These are phyloP conservation scores for Micrastur ruficollis DNA, from an alignment of 2,797 vertebrate species.

Conservation along the genomic window DNA sequence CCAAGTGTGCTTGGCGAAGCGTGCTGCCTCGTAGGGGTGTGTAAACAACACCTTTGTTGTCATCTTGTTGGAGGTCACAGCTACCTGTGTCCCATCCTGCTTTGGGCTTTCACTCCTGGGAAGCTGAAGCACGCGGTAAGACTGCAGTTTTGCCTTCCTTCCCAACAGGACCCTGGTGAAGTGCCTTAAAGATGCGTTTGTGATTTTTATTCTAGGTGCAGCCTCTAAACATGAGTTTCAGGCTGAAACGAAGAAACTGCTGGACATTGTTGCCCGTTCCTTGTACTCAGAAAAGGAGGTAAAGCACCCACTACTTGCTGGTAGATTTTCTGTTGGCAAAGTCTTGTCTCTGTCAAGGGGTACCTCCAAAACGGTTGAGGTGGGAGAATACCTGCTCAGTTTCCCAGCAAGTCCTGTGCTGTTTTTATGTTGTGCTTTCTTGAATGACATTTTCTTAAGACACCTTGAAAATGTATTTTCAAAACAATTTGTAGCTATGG, in stretches of 20 bases:
- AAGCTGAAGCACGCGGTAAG: neutral
- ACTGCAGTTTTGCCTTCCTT: neutral
- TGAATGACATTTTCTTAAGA: neutral
- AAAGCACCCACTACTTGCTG: neutral
- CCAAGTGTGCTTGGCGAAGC: neutral
- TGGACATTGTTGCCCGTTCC: slow-evolving; percentile 94
- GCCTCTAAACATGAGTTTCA: slow-evolving; percentile 92
- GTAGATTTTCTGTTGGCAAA: neutral
- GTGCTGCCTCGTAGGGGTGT: neutral
- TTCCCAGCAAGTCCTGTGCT: neutral
- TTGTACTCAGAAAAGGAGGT: slow-evolving; percentile 98
- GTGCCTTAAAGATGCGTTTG: neutral
- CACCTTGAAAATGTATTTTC: neutral
- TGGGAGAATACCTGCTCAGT: neutral
- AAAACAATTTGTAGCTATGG: neutral
- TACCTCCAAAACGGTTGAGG: neutral
- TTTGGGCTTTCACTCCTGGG: neutral
- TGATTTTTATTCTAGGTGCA: slow-evolving; percentile 76
- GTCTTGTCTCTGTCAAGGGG: neutral
- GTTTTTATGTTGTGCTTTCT: neutral
- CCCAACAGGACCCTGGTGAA: neutral
- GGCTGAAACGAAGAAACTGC: slow-evolving; percentile 94
- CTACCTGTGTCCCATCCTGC: neutral
- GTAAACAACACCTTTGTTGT: neutral
- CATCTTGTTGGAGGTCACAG: neutral